Evolutionary conservation across 1,140 invertebrate genomes (phyloP), one percentile per base, ranked within the genome.

Genomic region (Tyrophagus putrescentiae): DNA sequence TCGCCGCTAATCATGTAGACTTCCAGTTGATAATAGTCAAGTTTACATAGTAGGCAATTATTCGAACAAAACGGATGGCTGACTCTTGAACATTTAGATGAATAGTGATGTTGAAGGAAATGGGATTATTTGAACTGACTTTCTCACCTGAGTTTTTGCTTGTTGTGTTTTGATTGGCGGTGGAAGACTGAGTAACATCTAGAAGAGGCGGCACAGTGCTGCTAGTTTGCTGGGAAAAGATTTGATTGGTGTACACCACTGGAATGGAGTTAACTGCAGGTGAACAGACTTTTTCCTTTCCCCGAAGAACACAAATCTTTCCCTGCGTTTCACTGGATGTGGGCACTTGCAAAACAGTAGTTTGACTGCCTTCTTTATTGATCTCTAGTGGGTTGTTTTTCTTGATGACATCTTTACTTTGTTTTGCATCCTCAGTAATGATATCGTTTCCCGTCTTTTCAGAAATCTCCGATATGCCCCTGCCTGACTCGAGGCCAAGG

Each of bases 221-320:
- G 23, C 6, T 29, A 48, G 7, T 53, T 54, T 23, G 25, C 13
- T 13, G n/a, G n/a, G n/a, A n/a, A n/a, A n/a, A n/a, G n/a, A n/a
- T n/a, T n/a, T n/a, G n/a, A n/a, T n/a, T n/a, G n/a, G n/a, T n/a
- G n/a, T n/a, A n/a, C n/a, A n/a, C n/a, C n/a, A n/a, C n/a, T n/a
- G n/a, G n/a, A n/a, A n/a, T n/a, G n/a, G n/a, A n/a, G n/a, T n/a
- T n/a, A n/a, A n/a, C n/a, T n/a, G n/a, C n/a, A n/a, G n/a, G n/a
- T n/a, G n/a, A n/a, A 54, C 52, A 54, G 11, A 21, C 27, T 2
- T 34, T 31, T 25, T 28, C 7, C 39, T 54, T 54, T 9, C 52
- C 52, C 18, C 52, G 52, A 27, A 54, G 9, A 32, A 54, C 39
- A 13, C 52, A 54, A 31, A 25, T 54, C 39, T 54, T 28, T 23